A percentile compares a stretch with the other conserved stretches of the same genome.
Conservation (phyloP, 2,888 invertebrate genomes). For the Zaprionus bogoriensis region DNA sequence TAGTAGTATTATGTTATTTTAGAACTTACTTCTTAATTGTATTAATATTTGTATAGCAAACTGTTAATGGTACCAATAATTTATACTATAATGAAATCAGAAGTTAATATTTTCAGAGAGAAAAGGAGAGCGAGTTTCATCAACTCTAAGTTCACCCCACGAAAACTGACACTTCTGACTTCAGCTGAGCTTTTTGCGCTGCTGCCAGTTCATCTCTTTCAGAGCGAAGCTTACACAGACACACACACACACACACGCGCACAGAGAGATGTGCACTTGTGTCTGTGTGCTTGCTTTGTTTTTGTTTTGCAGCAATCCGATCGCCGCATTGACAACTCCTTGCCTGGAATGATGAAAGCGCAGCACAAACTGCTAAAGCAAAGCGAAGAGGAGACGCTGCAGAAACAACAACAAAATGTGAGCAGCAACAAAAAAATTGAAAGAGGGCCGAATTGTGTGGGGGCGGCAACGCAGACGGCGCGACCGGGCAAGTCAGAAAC, state of each 20-base stretch:
- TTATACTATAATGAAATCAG: too few relatives aligned
- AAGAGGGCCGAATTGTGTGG: slow-evolving; percentile 61
- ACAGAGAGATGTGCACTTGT: background rate
- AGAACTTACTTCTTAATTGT: too few relatives aligned
- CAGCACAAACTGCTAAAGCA: slow-evolving; percentile 46
- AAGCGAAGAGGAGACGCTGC: slow-evolving; percentile 51
- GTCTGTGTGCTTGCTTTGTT: background rate
- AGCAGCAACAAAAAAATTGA: slow-evolving; percentile 27
- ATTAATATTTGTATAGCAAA: too few relatives aligned
- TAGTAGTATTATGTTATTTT: too few relatives aligned
- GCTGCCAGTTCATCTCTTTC: too few relatives aligned
- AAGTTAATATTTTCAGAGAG: too few relatives aligned
- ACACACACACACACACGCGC: background rate
- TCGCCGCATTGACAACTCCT: slow-evolving; percentile 51
- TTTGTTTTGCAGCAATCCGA: slow-evolving; percentile 7
- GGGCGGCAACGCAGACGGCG: slow-evolving; percentile 54
- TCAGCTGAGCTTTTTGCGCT: background rate
- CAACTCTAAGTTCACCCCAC: background rate
- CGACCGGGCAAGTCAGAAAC: slow-evolving; percentile 16
- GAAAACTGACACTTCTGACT: background rate
- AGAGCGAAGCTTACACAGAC: too few relatives aligned
- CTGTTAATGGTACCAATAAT: too few relatives aligned
- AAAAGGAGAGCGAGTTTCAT: too few relatives aligned
- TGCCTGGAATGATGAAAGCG: slow-evolving; percentile 44
- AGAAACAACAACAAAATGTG: slow-evolving; percentile 34